Percentiles rank a stretch among this genome's conserved stretches.
phyloP scores from a whole-genome alignment of 2,888 invertebrate genomes.

The Chrysolina americana region DNA sequence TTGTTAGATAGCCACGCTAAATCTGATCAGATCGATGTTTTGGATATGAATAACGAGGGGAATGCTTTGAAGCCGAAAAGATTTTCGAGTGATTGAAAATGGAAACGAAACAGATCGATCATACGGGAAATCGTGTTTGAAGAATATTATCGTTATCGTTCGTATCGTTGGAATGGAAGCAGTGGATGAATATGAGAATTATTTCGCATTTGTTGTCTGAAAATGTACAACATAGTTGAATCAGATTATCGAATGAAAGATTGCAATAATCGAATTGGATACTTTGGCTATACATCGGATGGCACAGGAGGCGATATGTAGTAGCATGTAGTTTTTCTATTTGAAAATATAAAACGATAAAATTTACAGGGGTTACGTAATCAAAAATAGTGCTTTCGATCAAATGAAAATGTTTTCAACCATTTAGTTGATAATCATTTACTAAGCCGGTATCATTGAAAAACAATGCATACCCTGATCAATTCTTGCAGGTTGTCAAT shows the following conservation, averaged over 20 bases:
- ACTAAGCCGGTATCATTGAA: too few species aligned
- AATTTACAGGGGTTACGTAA: too few species aligned
- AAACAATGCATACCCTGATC: too few species aligned
- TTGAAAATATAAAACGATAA: too few species aligned
- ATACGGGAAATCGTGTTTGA: slow-evolving; percentile 12
- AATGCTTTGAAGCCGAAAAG: slow-evolving; percentile 23
- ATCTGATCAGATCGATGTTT: slow-evolving; percentile 30
- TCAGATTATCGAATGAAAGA: neutral
- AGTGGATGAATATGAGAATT: neutral
- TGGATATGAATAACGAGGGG: slow-evolving; percentile 30
- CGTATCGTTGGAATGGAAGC: neutral
- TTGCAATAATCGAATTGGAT: too few species aligned
- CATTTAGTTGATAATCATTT: too few species aligned
- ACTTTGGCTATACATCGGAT: too few species aligned
- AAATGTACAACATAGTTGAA: neutral
- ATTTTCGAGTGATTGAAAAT: slow-evolving; percentile 7
- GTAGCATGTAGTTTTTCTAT: too few species aligned
- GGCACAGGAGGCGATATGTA: too few species aligned
- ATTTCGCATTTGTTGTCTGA: neutral
- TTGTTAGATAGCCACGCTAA: slow-evolving; percentile 5
- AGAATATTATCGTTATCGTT: slow-evolving; percentile 6
- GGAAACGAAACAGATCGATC: slow-evolving; percentile 10
- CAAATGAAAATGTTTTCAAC: too few species aligned
- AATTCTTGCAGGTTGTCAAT: too few species aligned
- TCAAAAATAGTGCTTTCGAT: too few species aligned